These are phyloP conservation scores for Galerucella pusilla DNA, from an alignment of 2,888 invertebrate genomes.

Conservation along the genomic window DNA sequence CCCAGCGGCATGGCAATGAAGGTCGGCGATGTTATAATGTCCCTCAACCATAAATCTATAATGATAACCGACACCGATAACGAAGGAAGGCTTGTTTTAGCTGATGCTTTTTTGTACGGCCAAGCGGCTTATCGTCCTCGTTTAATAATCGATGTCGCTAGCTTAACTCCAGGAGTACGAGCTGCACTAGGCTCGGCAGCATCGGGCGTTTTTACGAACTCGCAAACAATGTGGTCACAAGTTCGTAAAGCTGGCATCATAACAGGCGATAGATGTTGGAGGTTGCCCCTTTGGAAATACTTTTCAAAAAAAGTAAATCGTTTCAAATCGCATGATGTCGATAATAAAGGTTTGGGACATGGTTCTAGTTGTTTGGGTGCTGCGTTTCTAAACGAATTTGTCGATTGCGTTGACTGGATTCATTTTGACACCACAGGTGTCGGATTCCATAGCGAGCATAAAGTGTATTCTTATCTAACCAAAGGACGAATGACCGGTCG, in stretches of 20 bases:
- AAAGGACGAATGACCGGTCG: slow-evolving; percentile 68
- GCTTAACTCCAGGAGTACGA: slow-evolving; percentile 71
- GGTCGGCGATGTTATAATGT: slow-evolving; percentile 66
- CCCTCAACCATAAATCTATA: slow-evolving; percentile 71
- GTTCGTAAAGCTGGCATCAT: slow-evolving; percentile 67
- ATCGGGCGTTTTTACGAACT: slow-evolving; percentile 69
- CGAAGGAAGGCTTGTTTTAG: slow-evolving; percentile 64
- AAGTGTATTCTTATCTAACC: slow-evolving; percentile 68
- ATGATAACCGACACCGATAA: slow-evolving; percentile 73
- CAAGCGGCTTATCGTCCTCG: slow-evolving; percentile 69
- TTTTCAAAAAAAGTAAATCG: slow-evolving; percentile 67
- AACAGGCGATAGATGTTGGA: slow-evolving; percentile 72
- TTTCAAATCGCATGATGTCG: slow-evolving; percentile 61
- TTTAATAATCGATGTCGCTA: slow-evolving; percentile 77
- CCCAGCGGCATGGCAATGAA: slow-evolving; percentile 72
- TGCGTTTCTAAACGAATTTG: slow-evolving; percentile 68
- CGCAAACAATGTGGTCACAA: slow-evolving; percentile 66
- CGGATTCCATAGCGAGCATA: slow-evolving; percentile 67
- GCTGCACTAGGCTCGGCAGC: slow-evolving; percentile 69
- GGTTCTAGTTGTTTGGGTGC: slow-evolving; percentile 62
- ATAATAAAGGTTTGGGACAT: slow-evolving; percentile 61
- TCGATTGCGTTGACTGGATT: slow-evolving; percentile 69
- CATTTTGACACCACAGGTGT: slow-evolving; percentile 72
- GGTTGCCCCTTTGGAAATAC: slow-evolving; percentile 71
- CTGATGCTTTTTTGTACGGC: slow-evolving; percentile 60